These are phyloP conservation scores for Anaspis maculata DNA, from an alignment of 2,888 invertebrate genomes.

Conservation along the genomic window DNA sequence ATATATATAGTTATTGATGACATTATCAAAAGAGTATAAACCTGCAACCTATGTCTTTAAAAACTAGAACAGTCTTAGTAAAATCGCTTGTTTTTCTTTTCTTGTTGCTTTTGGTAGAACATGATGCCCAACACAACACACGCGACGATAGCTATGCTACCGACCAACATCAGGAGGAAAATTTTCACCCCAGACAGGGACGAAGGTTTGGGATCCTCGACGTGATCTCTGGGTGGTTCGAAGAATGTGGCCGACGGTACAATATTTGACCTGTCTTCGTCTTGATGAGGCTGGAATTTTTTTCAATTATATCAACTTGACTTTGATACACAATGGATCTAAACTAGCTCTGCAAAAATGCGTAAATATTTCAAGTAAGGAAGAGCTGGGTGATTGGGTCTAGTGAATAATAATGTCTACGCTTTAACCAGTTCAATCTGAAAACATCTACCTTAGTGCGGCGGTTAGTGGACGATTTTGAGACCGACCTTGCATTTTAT, in stretches of 20 bases:
- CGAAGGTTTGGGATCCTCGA: conserved; percentile 78
- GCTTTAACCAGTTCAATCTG: too few species aligned
- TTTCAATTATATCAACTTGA: too few species aligned
- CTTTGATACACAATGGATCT: too few species aligned
- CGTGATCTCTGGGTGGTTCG: conserved; percentile 84
- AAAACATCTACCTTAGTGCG: too few species aligned
- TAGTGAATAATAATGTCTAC: too few species aligned
- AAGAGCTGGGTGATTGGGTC: too few species aligned
- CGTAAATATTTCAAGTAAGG: too few species aligned
- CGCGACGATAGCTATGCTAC: conserved; percentile 74
- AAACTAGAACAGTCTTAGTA: too few species aligned
- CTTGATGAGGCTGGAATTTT: conserved; percentile 47
- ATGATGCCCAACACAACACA: conserved; percentile 82
- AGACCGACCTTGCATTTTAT: too few species aligned
- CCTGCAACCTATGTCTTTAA: conserved; percentile 34
- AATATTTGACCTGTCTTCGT: conserved; percentile 72
- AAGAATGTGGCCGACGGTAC: conserved; percentile 83
- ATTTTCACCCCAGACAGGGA: conserved; percentile 86
- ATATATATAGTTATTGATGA: too few species aligned
- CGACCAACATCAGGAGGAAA: conserved; percentile 78
- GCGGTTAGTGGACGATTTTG: too few species aligned
- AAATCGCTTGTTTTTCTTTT: conserved; percentile 82
- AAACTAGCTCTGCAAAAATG: too few species aligned
- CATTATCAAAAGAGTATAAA: conserved; percentile 2
- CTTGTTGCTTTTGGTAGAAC: conserved; percentile 88